Evolutionary conservation across 37 sponge, comb jelly and placozoan genomes (phyloP).

Genomic region (Axinella damicornis): DNA sequence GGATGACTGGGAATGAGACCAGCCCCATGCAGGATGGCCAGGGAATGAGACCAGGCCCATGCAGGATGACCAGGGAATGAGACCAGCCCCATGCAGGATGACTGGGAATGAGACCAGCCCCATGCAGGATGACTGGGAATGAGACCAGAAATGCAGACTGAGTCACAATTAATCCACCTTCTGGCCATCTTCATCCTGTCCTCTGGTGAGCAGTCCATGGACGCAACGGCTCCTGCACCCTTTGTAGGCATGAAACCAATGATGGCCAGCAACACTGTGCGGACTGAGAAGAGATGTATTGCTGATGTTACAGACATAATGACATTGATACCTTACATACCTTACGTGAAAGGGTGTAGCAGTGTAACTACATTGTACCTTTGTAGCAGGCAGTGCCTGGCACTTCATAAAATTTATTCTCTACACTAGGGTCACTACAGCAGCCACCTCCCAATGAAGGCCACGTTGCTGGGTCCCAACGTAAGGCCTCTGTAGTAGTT

Average conservation of each 20-base stretch:
- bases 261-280: constrained; percentile 95
- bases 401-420: no score
- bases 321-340: no score
- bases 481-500: no score
- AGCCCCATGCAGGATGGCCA: no score
- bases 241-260: constrained; percentile 98
- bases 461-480: no score
- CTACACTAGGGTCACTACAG: no score
- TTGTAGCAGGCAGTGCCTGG: no score
- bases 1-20: no score
- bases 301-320: neutral
- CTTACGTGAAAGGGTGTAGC: no score
- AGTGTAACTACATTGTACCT: no score
- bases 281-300: constrained; percentile 69
- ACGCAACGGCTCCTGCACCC: constrained; percentile 92
- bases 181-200: constrained; percentile 84
- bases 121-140: neutral
- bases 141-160: neutral
- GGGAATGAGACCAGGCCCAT: neutral
- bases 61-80: neutral
- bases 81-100: neutral
- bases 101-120: neutral
- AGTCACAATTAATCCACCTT: constrained; percentile 1
- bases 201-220: constrained; percentile 87
- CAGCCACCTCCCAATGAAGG: no score